A percentile compares a stretch with the other conserved stretches of the same genome.
Conservation (phyloP, 2,888 invertebrate genomes). For the Nephrotoma appendiculata region DNA sequence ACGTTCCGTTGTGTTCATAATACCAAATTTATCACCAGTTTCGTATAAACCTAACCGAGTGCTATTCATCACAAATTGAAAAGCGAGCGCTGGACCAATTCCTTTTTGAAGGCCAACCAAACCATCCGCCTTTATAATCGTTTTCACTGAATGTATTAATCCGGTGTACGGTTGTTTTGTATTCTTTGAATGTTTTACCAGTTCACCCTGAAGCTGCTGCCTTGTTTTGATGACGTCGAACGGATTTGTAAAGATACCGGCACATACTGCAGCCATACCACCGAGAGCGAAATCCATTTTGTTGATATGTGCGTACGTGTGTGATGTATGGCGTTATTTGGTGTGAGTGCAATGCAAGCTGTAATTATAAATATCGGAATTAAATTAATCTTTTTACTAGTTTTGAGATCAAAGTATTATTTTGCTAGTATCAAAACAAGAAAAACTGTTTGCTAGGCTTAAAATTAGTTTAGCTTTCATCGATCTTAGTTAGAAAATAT, state of each 20-base stretch:
- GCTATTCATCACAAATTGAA: slow-evolving; percentile 44
- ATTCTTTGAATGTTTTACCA: slow-evolving; percentile 49
- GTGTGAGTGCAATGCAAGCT: background rate
- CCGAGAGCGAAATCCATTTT: slow-evolving; percentile 57
- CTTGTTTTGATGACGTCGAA: slow-evolving; percentile 80
- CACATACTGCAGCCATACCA: slow-evolving; percentile 58
- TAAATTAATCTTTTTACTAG: background rate
- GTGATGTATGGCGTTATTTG: background rate
- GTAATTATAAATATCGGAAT: background rate
- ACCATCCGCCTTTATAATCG: slow-evolving; percentile 63
- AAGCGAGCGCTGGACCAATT: slow-evolving; percentile 66
- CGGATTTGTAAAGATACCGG: slow-evolving; percentile 75
- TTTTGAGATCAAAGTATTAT: background rate
- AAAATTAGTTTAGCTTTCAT: no score
- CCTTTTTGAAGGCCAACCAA: slow-evolving; percentile 60
- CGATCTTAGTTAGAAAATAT: no score
- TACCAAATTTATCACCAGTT: slow-evolving; percentile 37
- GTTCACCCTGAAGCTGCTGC: slow-evolving; percentile 75
- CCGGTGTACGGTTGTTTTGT: slow-evolving; percentile 48
- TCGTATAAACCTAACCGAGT: slow-evolving; percentile 48
- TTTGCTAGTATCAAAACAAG: background rate
- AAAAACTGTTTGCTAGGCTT: background rate
- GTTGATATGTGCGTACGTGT: no score
- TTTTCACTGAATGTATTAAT: slow-evolving; percentile 64
- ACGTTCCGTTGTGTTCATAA: slow-evolving; percentile 33